Evolutionary conservation across 92 coral and sea anemone genomes (phyloP), one percentile per base, ranked within the genome.

Genomic region (Zoanthus gigantus): DNA sequence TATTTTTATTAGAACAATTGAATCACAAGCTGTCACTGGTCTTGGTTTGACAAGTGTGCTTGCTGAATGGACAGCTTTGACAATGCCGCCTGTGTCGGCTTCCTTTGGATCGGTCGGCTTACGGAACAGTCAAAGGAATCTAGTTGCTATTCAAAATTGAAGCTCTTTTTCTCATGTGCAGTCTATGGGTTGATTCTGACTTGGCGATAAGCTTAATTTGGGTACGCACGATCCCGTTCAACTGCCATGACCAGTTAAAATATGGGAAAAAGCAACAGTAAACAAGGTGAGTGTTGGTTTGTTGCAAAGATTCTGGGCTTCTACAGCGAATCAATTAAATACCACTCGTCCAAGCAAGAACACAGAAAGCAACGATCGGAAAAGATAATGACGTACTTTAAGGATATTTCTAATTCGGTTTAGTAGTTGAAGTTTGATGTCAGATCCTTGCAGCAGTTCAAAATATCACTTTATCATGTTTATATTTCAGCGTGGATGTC

Each of bases 401-500:
- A 77, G 78, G 12, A 80, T 7, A 63, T 44, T 80, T 23, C 74
- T 15, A 10, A 65, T 45, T 28, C 48, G 66, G 46, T 44, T 66
- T 44, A 44, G 5, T 57, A 17, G 14, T 58, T 56, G 3, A 66
- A 66, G 61, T 65, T 74, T 81, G 85, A 60, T 34, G 72, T 30
- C 29, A 14, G 53, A 30, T 63, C 61, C 78, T 46, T 78, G 89
- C 58, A 68, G 65, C 46, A 23, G 42, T 79, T 78, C 71, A 69
- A 47, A 50, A 72, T 78, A 88, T 57, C 37, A 54, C 60, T 86
- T 31, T 82, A 56, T 91, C 67, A 77, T 65, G 50, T 60, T 65
- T 58, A 69, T 72, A 37, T 91, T 95, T 78, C 89, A 97, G 99
- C 99, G 74, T 97, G 99, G 99, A 92, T 97, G 76, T 97, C 99